These are phyloP conservation scores for Anas bahamensis DNA, from an alignment of 2,797 vertebrate species.

Conservation along the genomic window DNA sequence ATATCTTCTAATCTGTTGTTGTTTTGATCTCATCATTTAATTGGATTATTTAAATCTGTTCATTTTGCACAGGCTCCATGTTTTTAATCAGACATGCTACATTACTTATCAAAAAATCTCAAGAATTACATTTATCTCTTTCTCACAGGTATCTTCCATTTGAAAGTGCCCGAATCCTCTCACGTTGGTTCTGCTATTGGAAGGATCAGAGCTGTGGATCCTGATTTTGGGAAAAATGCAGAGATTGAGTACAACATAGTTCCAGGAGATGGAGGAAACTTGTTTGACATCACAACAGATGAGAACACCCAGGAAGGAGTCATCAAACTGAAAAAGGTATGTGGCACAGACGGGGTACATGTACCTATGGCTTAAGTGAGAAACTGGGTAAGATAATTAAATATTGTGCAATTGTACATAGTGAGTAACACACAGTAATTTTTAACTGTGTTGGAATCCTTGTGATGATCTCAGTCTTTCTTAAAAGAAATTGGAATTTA, in stretches of 20 bases:
- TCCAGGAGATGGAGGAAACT: conserved; percentile 93
- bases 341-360: not conserved
- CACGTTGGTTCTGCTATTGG: conserved; percentile 90
- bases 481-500: not conserved
- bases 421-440: not conserved
- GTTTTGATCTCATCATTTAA: not conserved
- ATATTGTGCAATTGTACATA: not conserved
- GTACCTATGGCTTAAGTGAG: not conserved
- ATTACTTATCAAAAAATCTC: not conserved
- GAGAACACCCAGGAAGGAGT: conserved; percentile 95
- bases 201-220: conserved; percentile 95
- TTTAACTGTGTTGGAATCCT: not conserved
- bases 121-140: conserved; percentile 14
- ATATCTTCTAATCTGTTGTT: not conserved
- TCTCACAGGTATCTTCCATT: conserved; percentile 92
- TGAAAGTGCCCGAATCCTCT: conserved; percentile 94
- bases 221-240: conserved; percentile 94
- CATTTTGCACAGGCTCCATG: not conserved
- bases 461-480: not conserved
- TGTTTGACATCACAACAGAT: conserved; percentile 96
- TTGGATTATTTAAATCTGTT: not conserved
- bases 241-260: conserved; percentile 98
- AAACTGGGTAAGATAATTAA: not conserved
- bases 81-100: not conserved
- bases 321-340: conserved; percentile 93